Evolutionary conservation across 2,888 invertebrate genomes (phyloP).

Genomic region (Metopia argyrocephala): DNA sequence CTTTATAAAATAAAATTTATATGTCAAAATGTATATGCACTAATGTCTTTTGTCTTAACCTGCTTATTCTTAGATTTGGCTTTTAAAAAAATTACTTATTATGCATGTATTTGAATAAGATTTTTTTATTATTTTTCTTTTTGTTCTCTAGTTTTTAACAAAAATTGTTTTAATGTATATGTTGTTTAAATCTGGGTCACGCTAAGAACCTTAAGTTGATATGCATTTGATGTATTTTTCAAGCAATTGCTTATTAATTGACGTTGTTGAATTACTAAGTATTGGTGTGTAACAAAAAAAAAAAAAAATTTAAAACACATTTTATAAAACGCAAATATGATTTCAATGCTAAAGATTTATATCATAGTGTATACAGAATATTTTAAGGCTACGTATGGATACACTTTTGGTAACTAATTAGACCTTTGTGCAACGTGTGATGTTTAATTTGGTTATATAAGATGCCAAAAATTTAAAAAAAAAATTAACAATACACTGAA

Average conservation of each 20-base stretch:
- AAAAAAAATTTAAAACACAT: background rate
- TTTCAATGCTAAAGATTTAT: too few species aligned
- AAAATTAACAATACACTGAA: too few species aligned
- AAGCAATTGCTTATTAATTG: constrained; percentile 11
- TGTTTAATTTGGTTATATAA: too few species aligned
- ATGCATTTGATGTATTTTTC: constrained; percentile 6
- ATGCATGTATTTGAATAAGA: constrained; percentile 27
- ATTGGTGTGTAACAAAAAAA: background rate
- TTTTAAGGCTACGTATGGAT: background rate
- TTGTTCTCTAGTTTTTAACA: background rate
- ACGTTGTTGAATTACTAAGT: background rate
- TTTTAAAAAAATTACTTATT: background rate
- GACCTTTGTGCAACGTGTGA: too few species aligned
- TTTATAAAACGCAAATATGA: background rate
- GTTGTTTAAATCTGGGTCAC: constrained; percentile 29
- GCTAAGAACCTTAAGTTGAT: constrained; percentile 15
- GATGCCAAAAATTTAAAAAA: too few species aligned
- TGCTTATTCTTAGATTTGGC: constrained; percentile 13
- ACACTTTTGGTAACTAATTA: background rate
- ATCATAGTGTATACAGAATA: too few species aligned
- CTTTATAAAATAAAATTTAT: background rate
- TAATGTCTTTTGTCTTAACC: constrained; percentile 24
- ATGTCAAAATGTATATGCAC: background rate
- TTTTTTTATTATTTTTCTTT: constrained; percentile 13
- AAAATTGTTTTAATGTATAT: background rate